These are phyloP conservation scores for Gambelia wislizenii DNA, from an alignment of 2,797 vertebrate species.

Conservation along the genomic window DNA sequence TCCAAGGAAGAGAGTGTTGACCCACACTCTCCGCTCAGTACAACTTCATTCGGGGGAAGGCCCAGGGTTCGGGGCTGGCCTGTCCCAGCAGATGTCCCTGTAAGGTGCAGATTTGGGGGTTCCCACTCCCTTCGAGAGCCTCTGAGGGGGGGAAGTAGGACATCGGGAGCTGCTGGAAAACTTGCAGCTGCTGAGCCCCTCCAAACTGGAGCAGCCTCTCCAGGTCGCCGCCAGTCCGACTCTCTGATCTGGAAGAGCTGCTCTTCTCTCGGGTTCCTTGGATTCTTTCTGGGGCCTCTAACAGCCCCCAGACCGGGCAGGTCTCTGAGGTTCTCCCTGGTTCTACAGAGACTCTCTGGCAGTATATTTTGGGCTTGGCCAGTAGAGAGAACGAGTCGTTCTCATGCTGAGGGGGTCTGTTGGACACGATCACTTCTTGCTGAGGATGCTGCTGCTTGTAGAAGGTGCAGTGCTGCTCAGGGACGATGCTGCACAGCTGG, in stretches of 20 bases:
- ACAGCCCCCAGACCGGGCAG: neutral
- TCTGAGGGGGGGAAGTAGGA: slow-evolving; percentile 34
- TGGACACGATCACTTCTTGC: neutral
- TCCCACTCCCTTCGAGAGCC: slow-evolving; percentile 46
- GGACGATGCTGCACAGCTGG: neutral
- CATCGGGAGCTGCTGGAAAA: neutral
- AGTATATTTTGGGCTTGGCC: neutral
- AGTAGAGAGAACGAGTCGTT: neutral
- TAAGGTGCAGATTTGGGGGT: slow-evolving; percentile 35
- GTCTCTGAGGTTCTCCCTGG: neutral
- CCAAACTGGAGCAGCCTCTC: neutral
- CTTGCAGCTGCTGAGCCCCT: neutral
- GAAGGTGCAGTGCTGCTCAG: slow-evolving; percentile 25
- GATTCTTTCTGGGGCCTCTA: neutral
- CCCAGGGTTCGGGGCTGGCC: slow-evolving; percentile 68
- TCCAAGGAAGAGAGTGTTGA: neutral
- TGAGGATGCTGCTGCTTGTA: neutral
- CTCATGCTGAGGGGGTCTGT: neutral
- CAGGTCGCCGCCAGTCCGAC: neutral
- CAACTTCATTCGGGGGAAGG: slow-evolving; percentile 76
- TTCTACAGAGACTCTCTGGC: neutral
- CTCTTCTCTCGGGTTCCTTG: neutral
- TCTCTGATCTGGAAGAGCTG: neutral
- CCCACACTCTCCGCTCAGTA: slow-evolving; percentile 58
- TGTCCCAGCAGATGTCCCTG: slow-evolving; percentile 52